phyloP scores from a whole-genome alignment of 2,888 invertebrate species.

The Prosopocoilus inquinatus region DNA sequence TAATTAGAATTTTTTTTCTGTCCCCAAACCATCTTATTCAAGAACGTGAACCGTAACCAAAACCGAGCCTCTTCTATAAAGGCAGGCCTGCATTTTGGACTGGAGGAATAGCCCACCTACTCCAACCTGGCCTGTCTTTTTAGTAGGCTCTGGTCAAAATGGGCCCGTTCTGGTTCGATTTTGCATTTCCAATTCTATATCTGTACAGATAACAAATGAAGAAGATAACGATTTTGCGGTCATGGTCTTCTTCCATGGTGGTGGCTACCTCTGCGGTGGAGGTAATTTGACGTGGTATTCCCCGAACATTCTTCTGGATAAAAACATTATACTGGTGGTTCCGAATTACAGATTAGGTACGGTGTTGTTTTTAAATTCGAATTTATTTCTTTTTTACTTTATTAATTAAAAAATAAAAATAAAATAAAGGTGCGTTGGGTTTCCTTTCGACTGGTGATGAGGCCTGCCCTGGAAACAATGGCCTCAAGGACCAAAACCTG shows the following conservation, averaged over 20 bases:
- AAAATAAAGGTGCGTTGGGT: constrained; percentile 46
- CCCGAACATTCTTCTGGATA: constrained; percentile 68
- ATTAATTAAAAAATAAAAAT: too few species aligned
- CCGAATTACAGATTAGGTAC: constrained; percentile 32
- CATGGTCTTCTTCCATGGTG: constrained; percentile 74
- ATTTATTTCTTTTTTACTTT: background rate
- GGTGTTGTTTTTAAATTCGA: background rate
- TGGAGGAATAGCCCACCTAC: too few species aligned
- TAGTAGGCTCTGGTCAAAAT: too few species aligned
- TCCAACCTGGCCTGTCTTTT: too few species aligned
- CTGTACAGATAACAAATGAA: background rate
- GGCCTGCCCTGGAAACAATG: constrained; percentile 49
- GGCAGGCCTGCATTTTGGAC: too few species aligned
- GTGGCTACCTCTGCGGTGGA: constrained; percentile 74
- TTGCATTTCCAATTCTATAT: too few species aligned
- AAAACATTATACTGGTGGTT: constrained; percentile 61
- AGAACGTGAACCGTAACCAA: too few species aligned
- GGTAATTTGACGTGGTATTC: constrained; percentile 68
- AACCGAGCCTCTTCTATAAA: too few species aligned
- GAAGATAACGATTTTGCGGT: constrained; percentile 55
- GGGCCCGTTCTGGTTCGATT: too few species aligned
- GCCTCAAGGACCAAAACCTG: constrained; percentile 48
- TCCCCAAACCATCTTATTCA: too few species aligned
- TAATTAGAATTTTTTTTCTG: too few species aligned
- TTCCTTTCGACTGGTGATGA: constrained; percentile 44